Evolutionary conservation across 2,888 invertebrate genomes (phyloP), one percentile per base, ranked within the genome.

Genomic region (Pemphredon lugubris): DNA sequence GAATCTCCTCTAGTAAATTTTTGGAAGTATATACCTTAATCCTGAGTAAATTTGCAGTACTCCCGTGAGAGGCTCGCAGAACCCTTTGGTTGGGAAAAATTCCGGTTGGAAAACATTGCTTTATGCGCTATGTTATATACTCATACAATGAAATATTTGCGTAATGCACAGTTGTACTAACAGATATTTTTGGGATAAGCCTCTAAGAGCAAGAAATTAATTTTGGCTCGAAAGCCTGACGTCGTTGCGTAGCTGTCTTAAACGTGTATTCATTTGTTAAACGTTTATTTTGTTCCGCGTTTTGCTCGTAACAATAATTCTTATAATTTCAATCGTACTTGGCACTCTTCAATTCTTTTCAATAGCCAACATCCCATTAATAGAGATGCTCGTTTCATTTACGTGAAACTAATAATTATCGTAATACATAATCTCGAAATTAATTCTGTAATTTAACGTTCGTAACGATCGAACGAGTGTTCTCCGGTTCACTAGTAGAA

Each of bases 171-270:
- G 45, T 39, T 16, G 44, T 30, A 39, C 9, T 11, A 16, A 34
- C 16, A 34, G 45, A 16, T 44, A 51, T 34, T 14, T 40, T 11
- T 9, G 23, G 30, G 34, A 65, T 65, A 64, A 54, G n/a, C 13
- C 16, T 67, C 13, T 48, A 20, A 42, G 20, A 44, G 21, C 32
- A 57, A 57, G 44, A 51, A 44, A 57, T 66, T 66, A 47, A 63
- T 16, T 40, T 23, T 14, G 20, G 30, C 16, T 53, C 21, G 21
- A 23, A 11, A n/a, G n/a, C 1, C 30, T 37, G 34, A 45, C 14
- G 11, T n/a, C n/a, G n/a, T n/a, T n/a, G n/a, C n/a, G n/a, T n/a
- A n/a, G n/a, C n/a, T n/a, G n/a, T n/a, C n/a, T n/a, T n/a, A n/a
- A n/a, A n/a, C n/a, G n/a, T n/a, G n/a, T n/a, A n/a, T n/a, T n/a